Evolutionary conservation across 23 tunicate genomes (phyloP).

Genomic region (Phallusia fumigata): DNA sequence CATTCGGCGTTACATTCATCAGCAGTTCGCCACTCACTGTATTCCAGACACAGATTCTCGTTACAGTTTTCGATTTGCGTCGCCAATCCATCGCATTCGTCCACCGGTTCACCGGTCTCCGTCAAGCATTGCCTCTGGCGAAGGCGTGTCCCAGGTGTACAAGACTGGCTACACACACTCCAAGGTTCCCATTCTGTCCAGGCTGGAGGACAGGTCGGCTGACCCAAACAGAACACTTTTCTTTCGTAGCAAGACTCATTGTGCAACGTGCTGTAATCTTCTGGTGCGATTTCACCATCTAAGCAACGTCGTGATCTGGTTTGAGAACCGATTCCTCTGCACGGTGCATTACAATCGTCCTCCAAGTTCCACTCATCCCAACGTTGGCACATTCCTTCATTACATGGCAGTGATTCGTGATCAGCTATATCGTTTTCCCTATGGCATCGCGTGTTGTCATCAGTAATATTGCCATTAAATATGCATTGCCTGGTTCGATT

Average conservation of each 20-base stretch:
- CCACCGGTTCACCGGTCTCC: constrained; percentile 15
- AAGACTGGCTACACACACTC: constrained; percentile 28
- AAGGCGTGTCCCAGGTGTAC: constrained; percentile 12
- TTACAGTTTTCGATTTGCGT: constrained; percentile 14
- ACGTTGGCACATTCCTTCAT: constrained; percentile 14
- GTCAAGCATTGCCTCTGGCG: constrained; percentile 20
- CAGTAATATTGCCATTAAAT: not conserved
- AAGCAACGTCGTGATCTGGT: constrained; percentile 11
- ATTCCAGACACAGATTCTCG: constrained; percentile 14
- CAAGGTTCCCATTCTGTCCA: constrained; percentile 33
- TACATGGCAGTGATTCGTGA: constrained; percentile 13
- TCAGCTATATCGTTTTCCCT: not conserved
- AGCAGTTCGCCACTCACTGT: constrained; percentile 23
- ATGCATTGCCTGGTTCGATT: not conserved
- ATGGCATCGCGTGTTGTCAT: constrained; percentile 2
- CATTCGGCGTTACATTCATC: constrained; percentile 34
- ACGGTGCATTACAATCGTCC: constrained; percentile 21
- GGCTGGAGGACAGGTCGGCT: constrained; percentile 14
- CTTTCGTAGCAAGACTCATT: not conserved
- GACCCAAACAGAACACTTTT: constrained; percentile 6
- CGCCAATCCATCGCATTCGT: not conserved
- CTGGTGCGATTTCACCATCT: not conserved
- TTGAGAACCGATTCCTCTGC: constrained; percentile 8
- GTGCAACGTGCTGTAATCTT: not conserved
- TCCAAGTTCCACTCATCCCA: constrained; percentile 29